Evolutionary conservation across 2,797 vertebrate genomes (phyloP).

Genomic region (Myioborus miniatus): DNA sequence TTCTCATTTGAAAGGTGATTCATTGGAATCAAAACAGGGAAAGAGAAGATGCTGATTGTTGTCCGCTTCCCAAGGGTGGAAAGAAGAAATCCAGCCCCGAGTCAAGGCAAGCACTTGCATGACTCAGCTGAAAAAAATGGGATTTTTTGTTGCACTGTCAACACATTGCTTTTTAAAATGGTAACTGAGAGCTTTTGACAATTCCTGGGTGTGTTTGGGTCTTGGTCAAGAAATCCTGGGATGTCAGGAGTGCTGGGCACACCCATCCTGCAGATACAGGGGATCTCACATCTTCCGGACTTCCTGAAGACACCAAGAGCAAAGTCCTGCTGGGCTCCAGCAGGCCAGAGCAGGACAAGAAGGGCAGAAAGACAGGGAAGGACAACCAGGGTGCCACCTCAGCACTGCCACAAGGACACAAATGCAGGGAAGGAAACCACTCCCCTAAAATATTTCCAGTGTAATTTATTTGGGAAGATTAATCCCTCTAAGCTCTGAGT

Average conservation of each 20-base stretch:
- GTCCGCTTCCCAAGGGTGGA: neutral
- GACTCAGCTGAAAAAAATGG: neutral
- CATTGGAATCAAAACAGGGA: neutral
- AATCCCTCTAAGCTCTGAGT: neutral
- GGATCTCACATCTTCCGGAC: neutral
- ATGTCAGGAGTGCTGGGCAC: neutral
- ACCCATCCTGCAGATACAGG: neutral
- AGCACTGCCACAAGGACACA: neutral
- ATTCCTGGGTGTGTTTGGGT: neutral
- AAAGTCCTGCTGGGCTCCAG: neutral
- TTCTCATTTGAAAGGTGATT: neutral
- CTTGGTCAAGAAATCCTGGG: neutral
- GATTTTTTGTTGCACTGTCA: neutral
- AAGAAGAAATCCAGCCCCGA: neutral
- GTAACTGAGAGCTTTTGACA: neutral
- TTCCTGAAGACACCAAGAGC: neutral
- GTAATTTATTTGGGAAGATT: neutral
- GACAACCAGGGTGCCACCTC: neutral
- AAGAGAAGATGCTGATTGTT: neutral
- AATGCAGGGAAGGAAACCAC: neutral
- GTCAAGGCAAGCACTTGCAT: neutral
- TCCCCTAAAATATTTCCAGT: neutral
- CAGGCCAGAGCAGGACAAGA: neutral
- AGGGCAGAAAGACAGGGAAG: neutral
- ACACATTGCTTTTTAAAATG: neutral